Base-by-base conservation (phyloP, 2,113 vertebrate genomes). In the Aegotheles bennettii region DNA sequence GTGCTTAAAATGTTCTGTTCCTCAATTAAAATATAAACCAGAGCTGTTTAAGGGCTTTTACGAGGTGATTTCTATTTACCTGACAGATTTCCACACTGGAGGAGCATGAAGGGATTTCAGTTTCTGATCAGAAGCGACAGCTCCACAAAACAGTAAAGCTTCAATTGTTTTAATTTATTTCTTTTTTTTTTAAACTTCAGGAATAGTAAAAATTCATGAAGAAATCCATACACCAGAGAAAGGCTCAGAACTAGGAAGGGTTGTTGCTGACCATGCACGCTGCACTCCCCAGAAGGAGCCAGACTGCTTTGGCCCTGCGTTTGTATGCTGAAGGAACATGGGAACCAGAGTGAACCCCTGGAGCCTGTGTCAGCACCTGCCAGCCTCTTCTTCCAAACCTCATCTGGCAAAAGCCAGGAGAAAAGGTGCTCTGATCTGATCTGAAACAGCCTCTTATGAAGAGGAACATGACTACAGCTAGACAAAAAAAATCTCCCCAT, bases 1-100 rank as follows among this genome's bases (percentile, higher is more conserved):
- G 86, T 78, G 84, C 70, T 95, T 96, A 92, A 96, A 93, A 96
- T 95, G 89, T 86, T 96, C 96, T 95, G 92, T 74, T 97, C 94
- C 95, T 96, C 96, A 97, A 96, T 97, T 97, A 97, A 97, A 97
- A 92, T 86, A 94, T 95, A 97, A 98, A 97, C 84, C 95, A 96
- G 92, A 94, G 90, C 92, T 94, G 83, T 96, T 96, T 94, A 94
- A 84, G 86, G 67, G 85, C 61, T 75, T 97, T 97, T 97, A 96
- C 4, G 89, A 97, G 96, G 90, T 97, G 94, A 93, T 97, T 96
- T 96, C 95, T 96, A 35, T 94, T 96, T 96, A 96, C 96, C 92
- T 96, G 96, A 97, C 93, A 97, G 93, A 92, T 94, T 96, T 91
- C 80, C 92, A 91, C 84, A 85, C 71, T 89, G 63, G 65, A 97